Evolutionary conservation across 2,797 vertebrate species (phyloP).

Genomic region (Eulemur rubriventer): DNA sequence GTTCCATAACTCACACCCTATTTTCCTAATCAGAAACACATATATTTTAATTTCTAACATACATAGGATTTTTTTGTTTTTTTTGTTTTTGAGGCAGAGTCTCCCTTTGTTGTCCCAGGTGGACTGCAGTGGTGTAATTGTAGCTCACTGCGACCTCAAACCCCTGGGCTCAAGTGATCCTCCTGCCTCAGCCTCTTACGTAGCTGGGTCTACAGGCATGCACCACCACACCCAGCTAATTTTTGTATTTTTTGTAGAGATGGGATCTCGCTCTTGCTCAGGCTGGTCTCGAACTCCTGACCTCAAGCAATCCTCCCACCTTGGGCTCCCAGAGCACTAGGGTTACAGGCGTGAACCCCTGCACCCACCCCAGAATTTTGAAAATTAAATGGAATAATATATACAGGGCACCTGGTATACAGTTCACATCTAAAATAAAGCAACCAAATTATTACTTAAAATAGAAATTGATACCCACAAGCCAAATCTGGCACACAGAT

Average conservation of each 20-base stretch:
- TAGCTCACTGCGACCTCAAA: not conserved
- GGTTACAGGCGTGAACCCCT: not conserved
- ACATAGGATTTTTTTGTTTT: not conserved
- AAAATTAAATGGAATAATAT: not conserved
- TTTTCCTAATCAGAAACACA: not conserved
- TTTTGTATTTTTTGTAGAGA: not conserved
- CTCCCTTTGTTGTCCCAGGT: not conserved
- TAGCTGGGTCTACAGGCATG: not conserved
- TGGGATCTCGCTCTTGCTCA: not conserved
- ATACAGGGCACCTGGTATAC: not conserved
- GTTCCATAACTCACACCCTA: not conserved
- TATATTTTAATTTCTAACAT: not conserved
- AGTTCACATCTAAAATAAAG: not conserved
- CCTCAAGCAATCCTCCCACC: not conserved
- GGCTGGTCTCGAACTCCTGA: not conserved
- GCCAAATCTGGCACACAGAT: not conserved
- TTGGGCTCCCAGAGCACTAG: not conserved
- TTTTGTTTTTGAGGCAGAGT: not conserved
- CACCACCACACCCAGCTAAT: not conserved
- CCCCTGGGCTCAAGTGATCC: not conserved
- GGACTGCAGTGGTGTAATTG: not conserved
- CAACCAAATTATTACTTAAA: not conserved
- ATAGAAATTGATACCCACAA: not conserved
- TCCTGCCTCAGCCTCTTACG: not conserved
- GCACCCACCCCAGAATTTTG: not conserved